Evolutionary conservation across 2,113 vertebrate species (phyloP).

Genomic region (Labrus mixtus): DNA sequence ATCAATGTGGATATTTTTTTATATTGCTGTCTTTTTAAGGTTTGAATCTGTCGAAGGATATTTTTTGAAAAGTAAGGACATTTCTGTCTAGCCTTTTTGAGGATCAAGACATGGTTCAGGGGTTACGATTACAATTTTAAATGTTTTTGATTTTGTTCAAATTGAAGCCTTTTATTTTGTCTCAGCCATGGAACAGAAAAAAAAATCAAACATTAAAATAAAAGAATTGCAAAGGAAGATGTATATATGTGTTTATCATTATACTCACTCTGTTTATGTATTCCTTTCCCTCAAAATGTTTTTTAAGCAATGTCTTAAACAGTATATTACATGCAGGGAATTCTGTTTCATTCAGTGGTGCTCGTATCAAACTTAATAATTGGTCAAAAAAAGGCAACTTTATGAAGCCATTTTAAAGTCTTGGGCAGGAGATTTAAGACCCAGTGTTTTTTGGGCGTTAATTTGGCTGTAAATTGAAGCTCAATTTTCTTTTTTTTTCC

Average conservation of each 20-base stretch:
- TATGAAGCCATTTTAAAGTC: slow-evolving; percentile 20
- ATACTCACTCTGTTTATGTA: background rate
- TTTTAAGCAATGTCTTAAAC: slow-evolving; percentile 1
- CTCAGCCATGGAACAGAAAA: background rate
- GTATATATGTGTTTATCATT: background rate
- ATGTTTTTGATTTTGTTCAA: too few relatives aligned
- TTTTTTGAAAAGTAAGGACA: too few relatives aligned
- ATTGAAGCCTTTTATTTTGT: too few relatives aligned
- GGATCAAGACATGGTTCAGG: background rate
- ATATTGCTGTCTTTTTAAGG: too few relatives aligned
- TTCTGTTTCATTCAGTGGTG: background rate
- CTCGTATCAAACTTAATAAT: slow-evolving; percentile 27
- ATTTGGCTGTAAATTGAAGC: slow-evolving; percentile 34
- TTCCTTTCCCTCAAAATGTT: background rate
- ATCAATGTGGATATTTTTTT: too few relatives aligned
- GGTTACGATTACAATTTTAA: background rate
- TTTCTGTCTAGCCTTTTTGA: background rate
- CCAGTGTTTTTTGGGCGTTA: slow-evolving; percentile 14
- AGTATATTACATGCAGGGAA: background rate
- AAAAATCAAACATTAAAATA: background rate
- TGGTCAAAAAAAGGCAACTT: slow-evolving; percentile 20
- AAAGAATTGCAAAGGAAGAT: background rate
- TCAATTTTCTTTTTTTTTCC: slow-evolving; percentile 14
- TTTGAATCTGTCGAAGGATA: too few relatives aligned
- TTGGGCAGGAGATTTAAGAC: slow-evolving; percentile 20